phyloP scores from a whole-genome alignment of 1,140 invertebrate genomes.

The Drosophila tsacasi region DNA sequence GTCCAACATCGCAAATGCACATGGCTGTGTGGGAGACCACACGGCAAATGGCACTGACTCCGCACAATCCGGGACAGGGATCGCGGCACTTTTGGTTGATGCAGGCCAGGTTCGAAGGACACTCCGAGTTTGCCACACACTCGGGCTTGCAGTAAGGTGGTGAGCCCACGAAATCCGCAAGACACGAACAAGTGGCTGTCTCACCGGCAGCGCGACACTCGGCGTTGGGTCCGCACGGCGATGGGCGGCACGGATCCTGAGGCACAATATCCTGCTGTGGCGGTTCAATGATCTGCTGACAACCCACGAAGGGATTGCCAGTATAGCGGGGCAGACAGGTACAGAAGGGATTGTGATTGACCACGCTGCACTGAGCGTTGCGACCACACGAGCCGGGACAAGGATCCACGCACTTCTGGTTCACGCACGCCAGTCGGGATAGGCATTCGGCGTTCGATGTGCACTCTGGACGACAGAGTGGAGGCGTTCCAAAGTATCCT shows the following conservation, averaged over 20 bases:
- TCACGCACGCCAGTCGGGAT: constrained; percentile 88
- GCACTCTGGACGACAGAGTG: constrained; percentile 87
- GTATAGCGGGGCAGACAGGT: constrained; percentile 90
- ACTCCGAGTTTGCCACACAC: constrained; percentile 91
- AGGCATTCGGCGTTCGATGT: constrained; percentile 88
- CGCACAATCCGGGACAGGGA: constrained; percentile 90
- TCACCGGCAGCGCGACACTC: constrained; percentile 88
- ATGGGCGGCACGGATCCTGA: constrained; percentile 89
- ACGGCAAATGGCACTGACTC: constrained; percentile 89
- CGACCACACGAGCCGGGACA: constrained; percentile 90
- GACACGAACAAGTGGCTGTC: constrained; percentile 89
- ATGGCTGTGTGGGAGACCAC: constrained; percentile 90
- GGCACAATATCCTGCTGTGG: constrained; percentile 89
- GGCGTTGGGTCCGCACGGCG: constrained; percentile 91
- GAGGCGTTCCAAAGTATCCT: constrained; percentile 86
- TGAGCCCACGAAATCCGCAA: constrained; percentile 89
- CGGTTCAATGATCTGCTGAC: constrained; percentile 89
- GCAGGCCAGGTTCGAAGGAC: constrained; percentile 89
- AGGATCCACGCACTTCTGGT: constrained; percentile 90
- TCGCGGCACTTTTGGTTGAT: constrained; percentile 90
- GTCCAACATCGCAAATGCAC: constrained; percentile 89
- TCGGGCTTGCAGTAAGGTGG: constrained; percentile 91
- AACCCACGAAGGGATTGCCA: constrained; percentile 89
- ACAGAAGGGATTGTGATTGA: constrained; percentile 91
- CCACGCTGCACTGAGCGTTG: constrained; percentile 90